Evolutionary conservation across 2,113 vertebrate genomes (phyloP), one percentile per base, ranked within the genome.

Genomic region (Brienomyrus brachyistius): DNA sequence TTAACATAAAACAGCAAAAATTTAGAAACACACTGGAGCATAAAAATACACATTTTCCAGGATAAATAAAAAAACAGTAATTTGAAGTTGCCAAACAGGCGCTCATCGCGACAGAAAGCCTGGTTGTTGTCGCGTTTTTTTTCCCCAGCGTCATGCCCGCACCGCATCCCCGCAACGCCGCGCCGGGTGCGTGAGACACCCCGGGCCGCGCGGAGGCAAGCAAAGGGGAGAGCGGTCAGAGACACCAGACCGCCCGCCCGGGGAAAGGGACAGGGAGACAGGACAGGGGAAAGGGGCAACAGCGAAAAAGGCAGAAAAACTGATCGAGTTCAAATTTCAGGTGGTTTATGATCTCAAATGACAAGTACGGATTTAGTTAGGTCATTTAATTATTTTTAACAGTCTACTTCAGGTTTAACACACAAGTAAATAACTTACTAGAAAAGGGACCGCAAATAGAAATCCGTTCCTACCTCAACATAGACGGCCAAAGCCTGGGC

Each of bases 401-500:
- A 82, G 43, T 23, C 77, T 21, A 5, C 77, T 43, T 82, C 15
- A 21, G 8, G 15, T 82, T 82, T 82, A 82, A 48, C 35, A 45
- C 4, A 48, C 45, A n/a, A 47, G 17, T 48, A 47, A 84, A 80
- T 45, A 43, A 84, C 19, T 84, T 84, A 48, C 43, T 45, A 84
- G 45, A 23, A 21, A 84, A 11, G 19, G 31, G 19, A 84, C 82
- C 19, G 23, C 21, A 84, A 15, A 86, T 17, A 52, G 9, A 15
- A 86, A 54, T 21, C 82, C 17, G 23, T 70, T 91, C 94, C 11
- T 93, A 98, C 97, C 97, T 98, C 97, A 56, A 97, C 97, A 45
- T 98, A 97, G 0, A 96, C 96, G 56, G 96, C 95, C 90, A 97
- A 90, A 11, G 93, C 91, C 15, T 96, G 97, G 66, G 95, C 96